A percentile compares a stretch with the other conserved stretches of the same genome.
phyloP scores from a whole-genome alignment of 2,113 vertebrate species.

The Taurulus bubalis region DNA sequence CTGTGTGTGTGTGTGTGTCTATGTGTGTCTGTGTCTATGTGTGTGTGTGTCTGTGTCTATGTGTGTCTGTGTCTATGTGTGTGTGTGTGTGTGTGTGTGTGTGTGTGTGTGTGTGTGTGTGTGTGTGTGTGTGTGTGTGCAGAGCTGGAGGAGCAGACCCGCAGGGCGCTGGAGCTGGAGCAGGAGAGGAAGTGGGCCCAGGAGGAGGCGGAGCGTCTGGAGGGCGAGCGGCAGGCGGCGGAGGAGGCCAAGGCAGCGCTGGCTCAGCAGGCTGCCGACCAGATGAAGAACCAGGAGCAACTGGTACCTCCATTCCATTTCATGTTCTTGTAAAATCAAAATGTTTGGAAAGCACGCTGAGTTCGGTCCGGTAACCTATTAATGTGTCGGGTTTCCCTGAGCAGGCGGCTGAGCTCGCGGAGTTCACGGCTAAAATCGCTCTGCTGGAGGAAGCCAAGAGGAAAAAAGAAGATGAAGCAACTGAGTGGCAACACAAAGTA shows the following conservation, averaged over 20 bases:
- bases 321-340: too few species aligned
- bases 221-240: constrained; percentile 89
- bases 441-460: constrained; percentile 96
- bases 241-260: constrained; percentile 93
- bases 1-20: neutral
- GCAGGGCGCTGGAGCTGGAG: constrained; percentile 92
- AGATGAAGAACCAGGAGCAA: constrained; percentile 98
- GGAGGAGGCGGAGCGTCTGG: constrained; percentile 94
- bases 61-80: neutral
- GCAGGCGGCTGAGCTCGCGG: constrained; percentile 95
- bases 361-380: too few species aligned
- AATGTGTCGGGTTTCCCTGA: neutral
- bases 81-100: constrained; percentile 1
- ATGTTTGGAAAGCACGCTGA: too few species aligned
- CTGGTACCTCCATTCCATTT: constrained; percentile 80
- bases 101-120: neutral
- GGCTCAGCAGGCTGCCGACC: constrained; percentile 94
- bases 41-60: neutral
- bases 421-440: constrained; percentile 97
- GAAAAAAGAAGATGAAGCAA: constrained; percentile 96
- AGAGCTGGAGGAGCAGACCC: constrained; percentile 97
- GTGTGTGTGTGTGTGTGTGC: constrained; percentile 15
- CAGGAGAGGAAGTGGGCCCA: constrained; percentile 93
- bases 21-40: neutral
- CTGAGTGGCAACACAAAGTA: constrained; percentile 98